Percentiles rank a stretch among this genome's conserved stretches.
phyloP scores from a whole-genome alignment of 2,113 vertebrate genomes.

The Athene noctua region DNA sequence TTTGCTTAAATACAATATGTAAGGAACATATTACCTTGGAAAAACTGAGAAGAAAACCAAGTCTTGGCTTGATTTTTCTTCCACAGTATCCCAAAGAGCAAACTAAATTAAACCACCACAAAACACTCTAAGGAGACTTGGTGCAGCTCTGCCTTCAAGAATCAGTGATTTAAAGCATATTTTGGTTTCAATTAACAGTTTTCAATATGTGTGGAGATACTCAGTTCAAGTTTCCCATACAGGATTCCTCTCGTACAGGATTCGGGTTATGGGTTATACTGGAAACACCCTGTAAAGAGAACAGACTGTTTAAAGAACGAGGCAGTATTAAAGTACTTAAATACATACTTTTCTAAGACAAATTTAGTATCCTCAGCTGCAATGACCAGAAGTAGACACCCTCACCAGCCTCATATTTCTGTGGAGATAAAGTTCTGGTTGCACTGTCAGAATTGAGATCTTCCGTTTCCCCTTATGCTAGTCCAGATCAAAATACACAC shows the following conservation, averaged over 20 bases:
- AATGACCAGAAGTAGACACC: background rate
- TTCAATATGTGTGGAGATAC: background rate
- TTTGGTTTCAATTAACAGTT: background rate
- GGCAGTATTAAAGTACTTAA: background rate
- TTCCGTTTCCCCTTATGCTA: accelerated
- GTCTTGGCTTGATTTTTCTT: background rate
- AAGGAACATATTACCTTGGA: background rate
- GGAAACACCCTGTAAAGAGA: background rate
- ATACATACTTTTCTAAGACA: background rate
- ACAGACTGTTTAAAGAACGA: background rate
- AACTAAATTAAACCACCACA: background rate
- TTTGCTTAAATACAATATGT: background rate
- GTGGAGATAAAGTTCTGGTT: background rate
- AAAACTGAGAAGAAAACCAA: background rate
- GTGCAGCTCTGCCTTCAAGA: background rate
- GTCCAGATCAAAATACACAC: background rate
- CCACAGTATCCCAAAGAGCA: background rate
- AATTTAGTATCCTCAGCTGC: background rate
- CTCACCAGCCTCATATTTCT: background rate
- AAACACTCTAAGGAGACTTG: background rate
- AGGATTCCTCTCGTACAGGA: background rate
- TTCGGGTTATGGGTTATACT: background rate
- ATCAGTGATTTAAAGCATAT: background rate
- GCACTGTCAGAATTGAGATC: background rate
- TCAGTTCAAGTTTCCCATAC: background rate